Base-by-base conservation (phyloP, 2,888 invertebrate species). In the Micropterix aruncella region DNA sequence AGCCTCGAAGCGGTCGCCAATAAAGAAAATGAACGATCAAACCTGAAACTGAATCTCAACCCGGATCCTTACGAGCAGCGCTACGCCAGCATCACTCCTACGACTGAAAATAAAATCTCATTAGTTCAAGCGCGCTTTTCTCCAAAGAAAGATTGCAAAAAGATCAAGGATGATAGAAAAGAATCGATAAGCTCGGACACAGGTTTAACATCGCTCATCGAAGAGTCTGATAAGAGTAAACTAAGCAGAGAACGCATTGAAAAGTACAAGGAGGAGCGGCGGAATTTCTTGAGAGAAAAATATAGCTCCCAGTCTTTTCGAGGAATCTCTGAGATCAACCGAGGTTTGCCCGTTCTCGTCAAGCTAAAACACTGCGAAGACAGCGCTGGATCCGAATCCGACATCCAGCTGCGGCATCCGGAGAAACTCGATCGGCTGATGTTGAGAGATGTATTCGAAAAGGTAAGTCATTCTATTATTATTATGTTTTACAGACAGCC, bases 191-290 rank as follows among this genome's bases (percentile, higher is more conserved):
- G 64, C 9, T 60, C 59, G 14, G 61, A 61, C 2, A 64, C 48
- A 46, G 50, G 42, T 47, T 50, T 44, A 48, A 55, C 43, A 51
- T 52, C 44, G 46, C 52, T 53, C 19, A 56, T 53, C 7, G 45
- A 57, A 2, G 58, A 58, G 16, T 63, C 73, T 0, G 66, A 76
- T 4, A 74, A 75, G 44, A 65, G 61, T 37, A 77, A 82, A 47
- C 57, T 80, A 16, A 83, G 84, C 54, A 68, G 91, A 40, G 90
- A 91, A 57, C 66, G 91, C 40, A 89, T 92, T 50, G 90, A 92
- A 61, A 83, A 85, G 59, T 92, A 91, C 59, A 92, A 92, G 64
- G 89, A 91, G 57, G 91, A 92, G 57, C 68, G 91, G n/a, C 71
- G 92, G 42, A 83, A 80, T 52, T 86, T 88, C 55, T 63, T 91